Conservation (phyloP, 2,888 invertebrate genomes). For the Protonemura montana region DNA sequence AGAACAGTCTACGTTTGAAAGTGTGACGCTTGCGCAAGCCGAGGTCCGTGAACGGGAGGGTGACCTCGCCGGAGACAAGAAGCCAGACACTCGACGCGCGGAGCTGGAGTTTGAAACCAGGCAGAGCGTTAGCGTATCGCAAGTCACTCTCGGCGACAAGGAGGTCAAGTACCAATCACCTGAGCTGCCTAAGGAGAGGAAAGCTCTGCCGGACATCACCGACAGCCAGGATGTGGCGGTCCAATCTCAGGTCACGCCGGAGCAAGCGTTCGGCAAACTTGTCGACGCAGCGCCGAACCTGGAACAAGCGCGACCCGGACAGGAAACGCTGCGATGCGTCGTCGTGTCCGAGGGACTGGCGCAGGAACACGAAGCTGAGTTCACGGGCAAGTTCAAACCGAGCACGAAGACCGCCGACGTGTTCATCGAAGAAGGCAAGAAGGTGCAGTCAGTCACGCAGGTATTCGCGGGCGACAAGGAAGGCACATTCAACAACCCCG, state of each 20-base stretch:
- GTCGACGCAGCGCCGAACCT: slow-evolving; percentile 51
- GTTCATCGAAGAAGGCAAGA: slow-evolving; percentile 57
- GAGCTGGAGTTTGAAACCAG: slow-evolving; percentile 58
- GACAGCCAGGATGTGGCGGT: slow-evolving; percentile 49
- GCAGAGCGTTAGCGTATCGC: slow-evolving; percentile 58
- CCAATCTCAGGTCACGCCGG: slow-evolving; percentile 44
- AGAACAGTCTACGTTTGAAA: slow-evolving; percentile 64
- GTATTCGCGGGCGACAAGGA: slow-evolving; percentile 58
- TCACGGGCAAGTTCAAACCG: slow-evolving; percentile 57
- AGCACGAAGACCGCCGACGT: slow-evolving; percentile 59
- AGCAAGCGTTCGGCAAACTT: slow-evolving; percentile 41
- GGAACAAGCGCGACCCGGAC: slow-evolving; percentile 53
- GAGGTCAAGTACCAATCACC: slow-evolving; percentile 55
- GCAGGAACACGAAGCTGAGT: slow-evolving; percentile 56
- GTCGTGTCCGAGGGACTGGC: slow-evolving; percentile 55
- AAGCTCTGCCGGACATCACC: slow-evolving; percentile 58
- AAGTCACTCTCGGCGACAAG: slow-evolving; percentile 62
- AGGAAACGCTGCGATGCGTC: slow-evolving; percentile 53
- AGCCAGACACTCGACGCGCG: slow-evolving; percentile 58
- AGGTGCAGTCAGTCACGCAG: slow-evolving; percentile 54
- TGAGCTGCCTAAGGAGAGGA: slow-evolving; percentile 56
- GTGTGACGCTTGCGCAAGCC: slow-evolving; percentile 66
- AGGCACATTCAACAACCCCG: slow-evolving; percentile 52
- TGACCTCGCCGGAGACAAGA: slow-evolving; percentile 57
- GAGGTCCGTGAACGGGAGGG: slow-evolving; percentile 59